Base-by-base conservation (phyloP, 2,797 vertebrate species). In the Trachops cirrhosus region DNA sequence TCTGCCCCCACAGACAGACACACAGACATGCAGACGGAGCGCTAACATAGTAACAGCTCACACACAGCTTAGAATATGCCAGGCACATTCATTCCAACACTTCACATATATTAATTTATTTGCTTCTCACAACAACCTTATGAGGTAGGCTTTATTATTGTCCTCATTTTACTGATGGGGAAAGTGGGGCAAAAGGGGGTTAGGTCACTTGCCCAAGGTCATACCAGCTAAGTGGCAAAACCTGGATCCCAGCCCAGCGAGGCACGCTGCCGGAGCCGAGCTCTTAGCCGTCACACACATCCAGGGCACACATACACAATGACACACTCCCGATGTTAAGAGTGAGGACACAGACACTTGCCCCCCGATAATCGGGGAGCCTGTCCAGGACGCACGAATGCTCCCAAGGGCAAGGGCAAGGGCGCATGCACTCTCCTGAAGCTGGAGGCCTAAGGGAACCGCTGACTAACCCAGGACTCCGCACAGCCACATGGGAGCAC, bases 221-320 rank as follows among this genome's bases (percentile, higher is more conserved):
- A 18, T 15, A 34, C 46, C 41, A 26, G 50, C 48, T 34, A 32
- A 62, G 48, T 26, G 70, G 12, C 34, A 57, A 79, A 80, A 9
- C 19, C 48, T 62, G 21, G 9, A 39, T 68, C n/a, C 62, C 37
- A 26, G 11, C 73, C 50, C 67, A 8, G 86, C 46, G 37, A 41
- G n/a, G 62, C 70, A 6, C 2, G 14, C 52, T 34, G 3, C n/a
- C 19, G 21, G 32, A 15, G 24, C 16, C 50, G 41, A 54, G 9
- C 37, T 48, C 68, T 21, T 1, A 19, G 1, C 9, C 1, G 3
- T 22, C 0, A 32, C 34, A 18, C 41, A 11, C 18, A 21, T 34
- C 18, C 0, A 0, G 1, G 10, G 34, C 9, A 5, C 59, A 21
- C 9, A 4, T 0, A 4, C 2, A 3, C 37, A 22, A 1, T 15